Base-by-base conservation (phyloP, 2,888 invertebrate species). In the Pyrgus malvae region DNA sequence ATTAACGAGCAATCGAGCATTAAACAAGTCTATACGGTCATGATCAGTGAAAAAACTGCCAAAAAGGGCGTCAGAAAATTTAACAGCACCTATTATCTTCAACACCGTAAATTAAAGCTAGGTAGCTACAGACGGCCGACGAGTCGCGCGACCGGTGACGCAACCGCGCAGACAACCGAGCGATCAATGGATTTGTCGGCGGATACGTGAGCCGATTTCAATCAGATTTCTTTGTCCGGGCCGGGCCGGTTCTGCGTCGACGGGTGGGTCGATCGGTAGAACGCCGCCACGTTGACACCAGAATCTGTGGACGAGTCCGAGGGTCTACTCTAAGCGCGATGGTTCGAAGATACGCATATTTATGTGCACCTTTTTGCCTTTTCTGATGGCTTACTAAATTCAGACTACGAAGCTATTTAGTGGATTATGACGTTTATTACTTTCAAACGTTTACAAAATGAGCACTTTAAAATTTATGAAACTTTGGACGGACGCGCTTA, bases 141-240 rank as follows among this genome's bases (percentile, higher is more conserved):
- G 54, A 50, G 60, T 84, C 70, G 41, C 49, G 37, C 55, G 64
- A 83, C 70, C 55, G 29, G 74, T 79, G 58, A 65, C 57, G 67
- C 70, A 66, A 76, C 69, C 37, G 46, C 38, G 40, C 49, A 25
- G 55, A 55, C 59, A 55, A 45, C 50, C 48, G 57, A 69, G 57
- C 57, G 17, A 65, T 74, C 58, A 62, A 5, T 5, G 58, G 67
- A 80, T 64, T 11, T 37, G 66, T 79, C 60, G 60, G 33, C 8
- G 14, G 65, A 78, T 63, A 9, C 57, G 73, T 76, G 59, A 57
- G 62, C 59, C 65, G 76, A 82, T 83, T 75, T 72, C 79, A 78
- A 84, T 83, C 79, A 74, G 81, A 80, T 83, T 86, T 84, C 88
- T 89, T 89, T 89, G 88, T 89, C 85, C 83, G 73, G 53, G 61